phyloP scores from a whole-genome alignment of 2,888 invertebrate species.

The Podabrus alpinus region DNA sequence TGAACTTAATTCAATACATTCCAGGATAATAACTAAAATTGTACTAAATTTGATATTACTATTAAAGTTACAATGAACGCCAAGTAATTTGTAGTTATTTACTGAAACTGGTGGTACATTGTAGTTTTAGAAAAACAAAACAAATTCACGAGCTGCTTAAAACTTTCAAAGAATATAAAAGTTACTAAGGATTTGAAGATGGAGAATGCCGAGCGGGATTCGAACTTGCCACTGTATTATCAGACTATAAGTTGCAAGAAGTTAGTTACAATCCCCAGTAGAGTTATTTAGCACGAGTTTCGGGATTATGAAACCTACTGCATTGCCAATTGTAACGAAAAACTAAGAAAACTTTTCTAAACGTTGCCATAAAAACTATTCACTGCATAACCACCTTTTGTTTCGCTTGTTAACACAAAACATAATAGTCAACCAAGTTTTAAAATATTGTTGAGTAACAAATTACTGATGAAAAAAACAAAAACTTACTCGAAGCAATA shows the following conservation, averaged over 20 bases:
- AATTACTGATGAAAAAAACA: neutral
- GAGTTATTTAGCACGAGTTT: conserved; percentile 38
- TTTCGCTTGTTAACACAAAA: conserved; percentile 5
- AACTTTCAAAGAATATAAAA: conserved; percentile 25
- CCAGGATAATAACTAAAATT: neutral
- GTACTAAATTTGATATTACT: neutral
- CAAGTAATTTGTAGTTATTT: conserved; percentile 12
- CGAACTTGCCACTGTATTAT: conserved; percentile 38
- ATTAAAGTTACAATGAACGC: neutral
- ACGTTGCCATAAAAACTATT: conserved; percentile 19
- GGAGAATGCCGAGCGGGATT: conserved; percentile 32
- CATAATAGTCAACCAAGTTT: conserved; percentile 5
- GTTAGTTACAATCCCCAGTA: conserved; percentile 38
- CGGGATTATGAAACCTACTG: conserved; percentile 37
- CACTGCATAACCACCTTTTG: neutral
- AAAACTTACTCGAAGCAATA: neutral
- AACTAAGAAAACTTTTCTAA: conserved; percentile 13
- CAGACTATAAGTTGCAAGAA: conserved; percentile 39
- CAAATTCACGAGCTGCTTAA: conserved; percentile 29
- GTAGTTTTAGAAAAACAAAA: conserved; percentile 18
- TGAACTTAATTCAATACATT: neutral
- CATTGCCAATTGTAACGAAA: conserved; percentile 36
- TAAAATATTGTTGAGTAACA: neutral
- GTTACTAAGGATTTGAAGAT: conserved; percentile 28
- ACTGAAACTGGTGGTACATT: conserved; percentile 2